Conservation (phyloP, 2,888 invertebrate species). For the Cryptus armator region DNA sequence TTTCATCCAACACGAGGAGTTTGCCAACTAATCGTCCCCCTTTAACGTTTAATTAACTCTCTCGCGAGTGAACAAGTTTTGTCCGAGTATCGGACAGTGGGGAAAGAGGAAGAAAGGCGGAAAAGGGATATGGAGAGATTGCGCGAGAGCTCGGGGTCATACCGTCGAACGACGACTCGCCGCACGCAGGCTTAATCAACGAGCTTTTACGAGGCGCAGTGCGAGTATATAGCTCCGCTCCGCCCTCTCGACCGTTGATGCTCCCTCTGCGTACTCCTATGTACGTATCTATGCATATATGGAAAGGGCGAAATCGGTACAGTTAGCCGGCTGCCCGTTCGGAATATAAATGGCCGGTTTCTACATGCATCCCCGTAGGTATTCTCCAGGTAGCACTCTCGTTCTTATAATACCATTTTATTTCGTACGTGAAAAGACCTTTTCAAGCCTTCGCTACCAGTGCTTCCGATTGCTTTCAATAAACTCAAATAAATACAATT, state of each 20-base stretch:
- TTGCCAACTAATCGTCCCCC: conserved; percentile 75
- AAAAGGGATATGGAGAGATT: conserved; percentile 29
- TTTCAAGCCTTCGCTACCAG: background rate
- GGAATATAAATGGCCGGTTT: conserved; percentile 56
- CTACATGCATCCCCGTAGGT: conserved; percentile 32
- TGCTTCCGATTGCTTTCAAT: background rate
- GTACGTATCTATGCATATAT: conserved; percentile 40
- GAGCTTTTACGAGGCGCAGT: conserved; percentile 68
- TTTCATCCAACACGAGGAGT: conserved; percentile 71
- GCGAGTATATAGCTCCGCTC: background rate
- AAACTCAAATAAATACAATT: background rate
- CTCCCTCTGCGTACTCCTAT: conserved; percentile 39
- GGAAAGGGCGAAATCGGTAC: conserved; percentile 58
- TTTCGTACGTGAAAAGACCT: background rate
- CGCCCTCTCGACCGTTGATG: conserved; percentile 41
- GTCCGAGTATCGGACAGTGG: conserved; percentile 65
- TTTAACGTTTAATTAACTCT: conserved; percentile 77
- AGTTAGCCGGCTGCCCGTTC: conserved; percentile 49
- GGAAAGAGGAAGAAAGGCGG: conserved; percentile 18
- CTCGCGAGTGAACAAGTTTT: conserved; percentile 70
- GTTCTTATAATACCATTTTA: background rate
- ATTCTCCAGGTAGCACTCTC: background rate
- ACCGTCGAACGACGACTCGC: conserved; percentile 47
- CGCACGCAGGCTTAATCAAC: conserved; percentile 69
- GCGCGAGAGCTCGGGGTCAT: conserved; percentile 41